These are phyloP conservation scores for Plusia festucae DNA, from an alignment of 2,888 invertebrate genomes.

Conservation along the genomic window DNA sequence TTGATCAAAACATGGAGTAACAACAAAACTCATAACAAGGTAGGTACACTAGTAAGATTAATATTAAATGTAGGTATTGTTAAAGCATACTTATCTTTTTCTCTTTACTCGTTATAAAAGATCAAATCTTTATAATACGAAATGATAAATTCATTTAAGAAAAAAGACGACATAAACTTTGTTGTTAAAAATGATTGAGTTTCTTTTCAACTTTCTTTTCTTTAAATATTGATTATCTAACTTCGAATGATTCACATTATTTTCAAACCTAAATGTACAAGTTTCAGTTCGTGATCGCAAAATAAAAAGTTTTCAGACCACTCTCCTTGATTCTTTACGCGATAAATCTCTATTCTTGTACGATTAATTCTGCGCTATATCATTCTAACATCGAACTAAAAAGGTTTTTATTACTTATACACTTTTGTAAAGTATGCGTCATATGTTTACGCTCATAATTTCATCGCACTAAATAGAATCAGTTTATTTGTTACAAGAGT, in stretches of 20 bases:
- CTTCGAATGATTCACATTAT: slow-evolving; percentile 82
- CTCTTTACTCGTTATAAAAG: neutral
- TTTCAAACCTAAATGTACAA: slow-evolving; percentile 85
- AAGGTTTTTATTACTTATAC: slow-evolving; percentile 46
- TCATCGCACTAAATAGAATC: no score
- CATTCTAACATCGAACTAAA: slow-evolving; percentile 61
- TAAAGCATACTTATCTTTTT: neutral
- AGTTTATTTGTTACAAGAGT: no score
- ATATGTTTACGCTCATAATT: slow-evolving; percentile 39
- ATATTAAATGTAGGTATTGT: neutral
- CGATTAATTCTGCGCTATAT: slow-evolving; percentile 70
- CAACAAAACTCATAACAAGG: neutral
- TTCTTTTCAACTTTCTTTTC: slow-evolving; percentile 77
- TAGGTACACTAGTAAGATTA: neutral
- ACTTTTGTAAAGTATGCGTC: slow-evolving; percentile 42
- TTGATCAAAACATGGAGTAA: neutral
- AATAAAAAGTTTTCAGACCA: slow-evolving; percentile 82
- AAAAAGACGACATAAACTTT: slow-evolving; percentile 68
- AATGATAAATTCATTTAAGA: slow-evolving; percentile 56
- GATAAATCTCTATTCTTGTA: slow-evolving; percentile 76
- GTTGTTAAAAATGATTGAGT: slow-evolving; percentile 70
- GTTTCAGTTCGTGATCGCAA: slow-evolving; percentile 82
- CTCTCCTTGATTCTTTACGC: slow-evolving; percentile 80
- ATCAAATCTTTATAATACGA: slow-evolving; percentile 11
- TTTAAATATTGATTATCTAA: slow-evolving; percentile 84